These are phyloP conservation scores for Pristionchus mayeri DNA, from an alignment of 2,888 invertebrate species.

Conservation along the genomic window DNA sequence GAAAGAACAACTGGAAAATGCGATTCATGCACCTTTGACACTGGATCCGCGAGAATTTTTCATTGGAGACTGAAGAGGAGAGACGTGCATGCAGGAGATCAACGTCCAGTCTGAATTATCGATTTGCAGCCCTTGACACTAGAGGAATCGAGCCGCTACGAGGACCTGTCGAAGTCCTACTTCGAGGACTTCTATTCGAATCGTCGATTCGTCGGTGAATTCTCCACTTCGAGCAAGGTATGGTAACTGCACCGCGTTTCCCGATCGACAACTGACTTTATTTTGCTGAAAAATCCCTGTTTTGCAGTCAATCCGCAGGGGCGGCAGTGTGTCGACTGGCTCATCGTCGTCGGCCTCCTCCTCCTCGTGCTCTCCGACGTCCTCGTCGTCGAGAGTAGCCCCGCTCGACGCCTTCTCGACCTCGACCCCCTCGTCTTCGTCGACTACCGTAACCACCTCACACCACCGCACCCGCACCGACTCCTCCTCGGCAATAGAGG, in stretches of 20 bases:
- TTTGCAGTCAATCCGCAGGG: background rate
- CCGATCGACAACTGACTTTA: background rate
- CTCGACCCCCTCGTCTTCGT: background rate
- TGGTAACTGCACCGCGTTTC: background rate
- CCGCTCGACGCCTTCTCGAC: too few species aligned
- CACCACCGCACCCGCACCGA: background rate
- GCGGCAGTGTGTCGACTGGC: too few species aligned
- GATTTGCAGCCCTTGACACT: conserved; percentile 67
- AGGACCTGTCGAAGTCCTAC: conserved; percentile 67
- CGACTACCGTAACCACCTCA: background rate
- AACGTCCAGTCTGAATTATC: too few species aligned
- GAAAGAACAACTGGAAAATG: conserved; percentile 46
- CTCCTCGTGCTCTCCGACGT: background rate
- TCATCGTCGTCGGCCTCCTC: background rate
- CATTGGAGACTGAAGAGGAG: background rate
- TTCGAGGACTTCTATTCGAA: conserved; percentile 68
- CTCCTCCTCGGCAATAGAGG: background rate
- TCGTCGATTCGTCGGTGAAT: conserved; percentile 25
- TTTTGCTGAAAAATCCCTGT: background rate
- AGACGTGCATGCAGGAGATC: too few species aligned
- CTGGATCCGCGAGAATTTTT: background rate
- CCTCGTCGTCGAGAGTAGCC: background rate
- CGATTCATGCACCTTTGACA: background rate
- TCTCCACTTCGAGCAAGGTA: conserved; percentile 29
- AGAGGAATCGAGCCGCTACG: conserved; percentile 66